These are phyloP conservation scores for Bombus picipes DNA, from an alignment of 1,140 invertebrate species.

Conservation along the genomic window DNA sequence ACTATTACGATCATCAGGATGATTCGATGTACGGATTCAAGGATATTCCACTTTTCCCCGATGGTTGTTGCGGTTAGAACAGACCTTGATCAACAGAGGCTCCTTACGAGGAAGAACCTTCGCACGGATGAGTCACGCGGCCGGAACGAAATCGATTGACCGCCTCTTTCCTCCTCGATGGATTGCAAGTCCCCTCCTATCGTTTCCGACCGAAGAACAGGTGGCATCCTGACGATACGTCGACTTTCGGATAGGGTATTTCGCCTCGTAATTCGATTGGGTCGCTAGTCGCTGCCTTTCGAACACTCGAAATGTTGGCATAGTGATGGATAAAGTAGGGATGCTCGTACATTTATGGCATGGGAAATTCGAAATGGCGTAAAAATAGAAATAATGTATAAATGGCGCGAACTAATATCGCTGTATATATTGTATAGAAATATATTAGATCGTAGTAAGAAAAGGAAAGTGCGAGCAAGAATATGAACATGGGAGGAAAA, in stretches of 20 bases:
- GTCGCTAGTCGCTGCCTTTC: background rate
- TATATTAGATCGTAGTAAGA: too few species aligned
- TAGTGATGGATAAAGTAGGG: background rate
- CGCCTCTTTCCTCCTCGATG: background rate
- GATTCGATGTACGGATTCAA: background rate
- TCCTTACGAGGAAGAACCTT: constrained; percentile 47
- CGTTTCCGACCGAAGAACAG: background rate
- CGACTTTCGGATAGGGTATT: background rate
- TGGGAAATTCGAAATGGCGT: background rate
- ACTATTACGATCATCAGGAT: too few species aligned
- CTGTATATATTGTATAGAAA: too few species aligned
- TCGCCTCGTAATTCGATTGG: background rate
- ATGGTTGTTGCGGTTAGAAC: constrained; percentile 19
- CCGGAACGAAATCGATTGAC: constrained; percentile 40
- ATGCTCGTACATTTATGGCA: background rate
- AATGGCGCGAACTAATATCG: too few species aligned
- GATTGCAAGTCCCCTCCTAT: background rate
- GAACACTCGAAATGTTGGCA: too few species aligned
- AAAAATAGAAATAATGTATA: background rate
- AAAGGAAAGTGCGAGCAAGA: too few species aligned
- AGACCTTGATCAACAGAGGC: constrained; percentile 31
- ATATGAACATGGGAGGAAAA: too few species aligned
- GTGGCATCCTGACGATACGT: background rate
- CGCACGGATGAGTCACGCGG: constrained; percentile 30
- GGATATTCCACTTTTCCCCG: background rate